phyloP scores from a whole-genome alignment of 2,113 vertebrate species.

The Barbus barbus region DNA sequence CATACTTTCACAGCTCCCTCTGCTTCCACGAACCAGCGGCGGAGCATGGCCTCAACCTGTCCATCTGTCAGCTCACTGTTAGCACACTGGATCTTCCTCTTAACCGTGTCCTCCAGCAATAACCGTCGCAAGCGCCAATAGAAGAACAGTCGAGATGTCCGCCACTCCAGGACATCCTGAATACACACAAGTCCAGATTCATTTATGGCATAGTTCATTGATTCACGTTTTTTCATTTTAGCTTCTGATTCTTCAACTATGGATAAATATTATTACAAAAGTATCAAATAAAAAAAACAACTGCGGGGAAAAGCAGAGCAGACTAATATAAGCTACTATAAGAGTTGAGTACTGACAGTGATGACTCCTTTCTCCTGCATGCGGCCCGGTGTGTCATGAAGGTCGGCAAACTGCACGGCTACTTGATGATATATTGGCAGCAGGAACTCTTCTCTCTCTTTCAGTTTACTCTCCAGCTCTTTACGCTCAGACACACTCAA shows the following conservation, averaged over 20 bases:
- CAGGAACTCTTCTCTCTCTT: slow-evolving; percentile 96
- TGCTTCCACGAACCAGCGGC: slow-evolving; percentile 97
- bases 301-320: background rate
- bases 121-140: slow-evolving; percentile 95
- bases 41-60: slow-evolving; percentile 95
- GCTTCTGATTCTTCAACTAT: background rate
- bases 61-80: slow-evolving; percentile 94
- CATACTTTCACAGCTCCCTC: slow-evolving; percentile 95
- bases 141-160: slow-evolving; percentile 91
- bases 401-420: slow-evolving; percentile 95
- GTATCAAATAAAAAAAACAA: background rate
- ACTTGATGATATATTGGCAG: slow-evolving; percentile 97
- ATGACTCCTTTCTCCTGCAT: slow-evolving; percentile 99
- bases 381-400: slow-evolving; percentile 96
- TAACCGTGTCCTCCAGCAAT: slow-evolving; percentile 91
- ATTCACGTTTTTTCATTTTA: no score
- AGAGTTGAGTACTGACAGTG: slow-evolving; percentile 79
- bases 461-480: slow-evolving; percentile 92
- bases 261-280: background rate
- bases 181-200: background rate
- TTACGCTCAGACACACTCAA: slow-evolving; percentile 86
- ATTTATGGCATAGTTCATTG: background rate
- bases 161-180: slow-evolving; percentile 95
- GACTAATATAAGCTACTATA: background rate
- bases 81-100: slow-evolving; percentile 89